Base-by-base conservation (phyloP, 64 coral and sea anemone genomes). In the Acropora yongei region DNA sequence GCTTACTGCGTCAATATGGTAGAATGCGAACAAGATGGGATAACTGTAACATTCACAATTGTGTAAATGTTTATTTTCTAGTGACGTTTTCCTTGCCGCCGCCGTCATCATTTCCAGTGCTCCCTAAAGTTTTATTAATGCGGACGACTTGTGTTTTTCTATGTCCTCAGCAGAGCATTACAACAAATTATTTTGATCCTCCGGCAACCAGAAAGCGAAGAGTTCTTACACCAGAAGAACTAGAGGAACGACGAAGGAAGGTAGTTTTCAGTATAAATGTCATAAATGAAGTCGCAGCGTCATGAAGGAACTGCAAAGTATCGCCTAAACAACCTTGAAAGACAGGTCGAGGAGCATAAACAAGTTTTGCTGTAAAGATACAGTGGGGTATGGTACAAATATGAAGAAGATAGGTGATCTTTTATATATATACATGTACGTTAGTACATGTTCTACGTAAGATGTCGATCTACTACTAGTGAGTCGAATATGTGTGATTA, bases 231-330 rank as follows among this genome's bases (percentile, higher is more conserved):
- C 83, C 83, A 84, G 95, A 97, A 49, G 95, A 97, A 53, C 57
- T 94, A 11, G 92, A 97, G 57, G 82, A 97, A 50, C 83, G 92
- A 94, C 86, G 78, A 8, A 91, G 69, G 79, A 91, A 97, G 91
- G 95, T 97, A 86, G 47, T 4, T 5, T 10, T 10, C 51, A 12
- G 14, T 12, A 5, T 40, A 69, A 5, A 18, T 41, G 3, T 83
- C 7, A 18, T 47, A 2, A 63, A 11, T 45, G 47, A 53, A 3
- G 2, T 44, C 73, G 73, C 13, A 7, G 73, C 11, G 11, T 63
- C 1, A 9, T 75, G 13, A 75, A 40, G 40, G 39, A 75, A 10
- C 6, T 14, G 13, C 3, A 18, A 10, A 63, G 0, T 13, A 13
- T 13, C 60, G 3, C 60, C 2, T 3, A 14, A 63, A 63, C 60